Conservation (phyloP, 2,113 vertebrate genomes). For the Charina bottae region DNA sequence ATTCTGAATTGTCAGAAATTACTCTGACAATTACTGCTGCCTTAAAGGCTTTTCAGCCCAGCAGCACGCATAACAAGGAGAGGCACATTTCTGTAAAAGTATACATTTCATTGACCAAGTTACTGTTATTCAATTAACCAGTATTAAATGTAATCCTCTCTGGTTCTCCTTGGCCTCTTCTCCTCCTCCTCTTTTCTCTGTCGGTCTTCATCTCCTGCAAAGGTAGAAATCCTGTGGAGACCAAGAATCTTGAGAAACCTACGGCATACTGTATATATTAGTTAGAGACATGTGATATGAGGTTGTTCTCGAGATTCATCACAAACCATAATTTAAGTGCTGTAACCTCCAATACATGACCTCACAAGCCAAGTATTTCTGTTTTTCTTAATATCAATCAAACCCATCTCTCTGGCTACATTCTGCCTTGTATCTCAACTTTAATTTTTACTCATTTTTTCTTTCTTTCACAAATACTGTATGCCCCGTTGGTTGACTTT, state of each 20-base stretch:
- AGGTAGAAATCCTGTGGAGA: conserved; percentile 60
- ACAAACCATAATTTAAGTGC: conserved; percentile 63
- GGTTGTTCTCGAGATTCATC: conserved; percentile 54
- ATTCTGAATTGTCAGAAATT: conserved; percentile 54
- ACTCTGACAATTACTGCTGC: too few relatives aligned
- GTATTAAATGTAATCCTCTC: conserved; percentile 73
- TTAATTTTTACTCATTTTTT: conserved; percentile 47
- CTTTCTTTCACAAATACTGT: conserved; percentile 20
- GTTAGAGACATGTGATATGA: conserved; percentile 61
- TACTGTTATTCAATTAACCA: conserved; percentile 63
- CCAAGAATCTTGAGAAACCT: conserved; percentile 62
- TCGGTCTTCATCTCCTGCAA: conserved; percentile 69
- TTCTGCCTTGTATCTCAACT: conserved; percentile 49
- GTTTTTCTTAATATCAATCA: conserved; percentile 21
- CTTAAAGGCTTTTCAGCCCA: conserved; percentile 61
- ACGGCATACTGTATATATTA: conserved; percentile 56
- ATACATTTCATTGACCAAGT: conserved; percentile 57
- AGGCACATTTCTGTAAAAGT: conserved; percentile 62
- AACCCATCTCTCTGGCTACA: conserved; percentile 39
- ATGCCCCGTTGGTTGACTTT: conserved; percentile 49
- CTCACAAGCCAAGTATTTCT: conserved; percentile 62
- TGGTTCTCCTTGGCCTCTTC: conserved; percentile 49
- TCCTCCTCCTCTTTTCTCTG: conserved; percentile 59
- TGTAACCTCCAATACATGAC: conserved; percentile 51
- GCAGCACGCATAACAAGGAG: conserved; percentile 54